phyloP scores from a whole-genome alignment of 37 sponge, comb jelly and placozoan genomes.

The Cliona cf. orientalis region DNA sequence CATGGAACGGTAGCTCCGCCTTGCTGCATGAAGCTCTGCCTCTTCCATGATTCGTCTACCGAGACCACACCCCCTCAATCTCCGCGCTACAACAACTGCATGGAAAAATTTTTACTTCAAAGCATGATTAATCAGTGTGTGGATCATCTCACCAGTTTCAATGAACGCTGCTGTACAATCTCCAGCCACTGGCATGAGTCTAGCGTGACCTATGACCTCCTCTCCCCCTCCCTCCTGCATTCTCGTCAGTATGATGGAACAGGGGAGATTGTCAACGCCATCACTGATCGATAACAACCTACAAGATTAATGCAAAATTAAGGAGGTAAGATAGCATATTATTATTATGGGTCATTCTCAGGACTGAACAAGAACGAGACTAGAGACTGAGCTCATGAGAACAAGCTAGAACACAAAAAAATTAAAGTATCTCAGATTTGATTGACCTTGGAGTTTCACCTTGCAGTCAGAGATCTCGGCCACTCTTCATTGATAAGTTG shows the following conservation, averaged over 20 bases:
- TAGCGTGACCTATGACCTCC: slow-evolving; percentile 57
- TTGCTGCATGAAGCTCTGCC: slow-evolving; percentile 32
- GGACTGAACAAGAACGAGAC: too few species aligned
- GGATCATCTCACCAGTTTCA: slow-evolving; percentile 36
- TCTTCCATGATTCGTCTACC: slow-evolving; percentile 67
- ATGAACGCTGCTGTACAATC: slow-evolving; percentile 32
- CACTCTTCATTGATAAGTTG: slow-evolving; percentile 55
- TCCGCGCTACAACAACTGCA: slow-evolving; percentile 47
- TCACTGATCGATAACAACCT: slow-evolving; percentile 21
- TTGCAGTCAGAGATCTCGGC: slow-evolving; percentile 58
- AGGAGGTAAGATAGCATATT: background rate
- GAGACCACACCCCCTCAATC: slow-evolving; percentile 49
- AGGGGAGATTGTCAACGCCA: slow-evolving; percentile 35
- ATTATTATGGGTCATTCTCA: too few species aligned
- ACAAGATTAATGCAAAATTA: background rate
- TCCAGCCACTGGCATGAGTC: slow-evolving; percentile 48
- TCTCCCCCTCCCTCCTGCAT: background rate
- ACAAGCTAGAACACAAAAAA: too few species aligned
- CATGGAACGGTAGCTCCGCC: slow-evolving; percentile 26
- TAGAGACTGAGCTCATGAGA: too few species aligned
- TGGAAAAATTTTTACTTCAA: background rate
- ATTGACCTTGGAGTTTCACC: too few species aligned
- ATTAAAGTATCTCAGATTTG: too few species aligned
- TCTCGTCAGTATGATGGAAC: slow-evolving; percentile 50
- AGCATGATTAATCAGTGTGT: background rate